Conservation (phyloP, 2,888 invertebrate genomes). For the Brenthis hecate region DNA sequence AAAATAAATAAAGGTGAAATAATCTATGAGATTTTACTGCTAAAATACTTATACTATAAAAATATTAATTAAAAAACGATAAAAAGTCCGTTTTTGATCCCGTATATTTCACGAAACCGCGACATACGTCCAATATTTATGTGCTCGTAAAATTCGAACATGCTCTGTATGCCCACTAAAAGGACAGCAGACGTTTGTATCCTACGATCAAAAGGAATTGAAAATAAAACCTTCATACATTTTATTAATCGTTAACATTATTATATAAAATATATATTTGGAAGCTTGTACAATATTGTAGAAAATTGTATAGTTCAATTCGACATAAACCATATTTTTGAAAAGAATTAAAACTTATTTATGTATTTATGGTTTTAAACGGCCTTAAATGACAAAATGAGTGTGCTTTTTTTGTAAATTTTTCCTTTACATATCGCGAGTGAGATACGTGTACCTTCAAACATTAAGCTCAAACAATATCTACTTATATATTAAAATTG, state of each 20-base stretch:
- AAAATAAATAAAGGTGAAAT: too few relatives aligned
- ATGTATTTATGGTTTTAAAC: too few relatives aligned
- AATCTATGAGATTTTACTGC: too few relatives aligned
- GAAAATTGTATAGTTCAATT: too few relatives aligned
- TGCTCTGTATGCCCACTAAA: slow-evolving; percentile 61
- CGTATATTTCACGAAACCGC: slow-evolving; percentile 37
- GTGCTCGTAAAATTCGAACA: slow-evolving; percentile 74
- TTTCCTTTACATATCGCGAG: too few relatives aligned
- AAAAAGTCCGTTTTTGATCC: slow-evolving; percentile 15
- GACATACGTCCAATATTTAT: slow-evolving; percentile 67
- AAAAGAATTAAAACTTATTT: too few relatives aligned
- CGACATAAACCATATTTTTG: too few relatives aligned
- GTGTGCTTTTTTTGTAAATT: too few relatives aligned
- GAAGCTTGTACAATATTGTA: not conserved
- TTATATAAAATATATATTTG: slow-evolving; percentile 23
- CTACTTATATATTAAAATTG: too few relatives aligned
- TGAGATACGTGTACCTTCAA: too few relatives aligned
- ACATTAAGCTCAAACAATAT: too few relatives aligned
- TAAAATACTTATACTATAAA: not conserved
- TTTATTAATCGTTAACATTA: slow-evolving; percentile 41
- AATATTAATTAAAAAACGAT: slow-evolving; percentile 6
- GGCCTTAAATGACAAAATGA: too few relatives aligned
- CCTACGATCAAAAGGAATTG: slow-evolving; percentile 65
- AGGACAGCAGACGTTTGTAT: slow-evolving; percentile 58
- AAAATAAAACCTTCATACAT: slow-evolving; percentile 54